Percentiles rank a stretch among this genome's conserved stretches.
Evolutionary conservation across 2,797 vertebrate genomes (phyloP).

Genomic region (Enteromius argenteus): DNA sequence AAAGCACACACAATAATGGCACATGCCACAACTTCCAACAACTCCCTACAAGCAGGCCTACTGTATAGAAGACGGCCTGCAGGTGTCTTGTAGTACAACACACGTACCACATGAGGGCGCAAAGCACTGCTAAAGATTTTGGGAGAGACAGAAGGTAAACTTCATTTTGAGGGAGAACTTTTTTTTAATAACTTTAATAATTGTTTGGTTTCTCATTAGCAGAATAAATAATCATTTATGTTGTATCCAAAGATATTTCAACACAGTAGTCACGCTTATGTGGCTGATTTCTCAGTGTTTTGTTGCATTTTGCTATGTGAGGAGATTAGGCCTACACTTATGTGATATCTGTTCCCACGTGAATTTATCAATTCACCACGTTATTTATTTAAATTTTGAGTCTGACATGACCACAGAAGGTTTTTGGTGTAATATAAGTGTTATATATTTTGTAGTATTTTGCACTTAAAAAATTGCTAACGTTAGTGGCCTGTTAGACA

Average conservation of each 20-base stretch:
- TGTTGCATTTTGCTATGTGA: not conserved
- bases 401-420: not conserved
- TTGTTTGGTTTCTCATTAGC: not conserved
- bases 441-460: not conserved
- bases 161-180: not conserved
- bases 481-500: not conserved
- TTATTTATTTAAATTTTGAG: not conserved
- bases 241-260: not conserved
- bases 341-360: not conserved
- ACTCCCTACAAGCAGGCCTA: not conserved
- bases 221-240: not conserved
- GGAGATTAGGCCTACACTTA: not conserved
- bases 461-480: not conserved
- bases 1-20: not conserved
- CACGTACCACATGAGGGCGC: conserved; percentile 52
- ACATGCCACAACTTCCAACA: not conserved
- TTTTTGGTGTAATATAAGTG: not conserved
- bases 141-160: not conserved
- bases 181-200: not conserved
- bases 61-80: not conserved
- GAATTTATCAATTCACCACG: not conserved
- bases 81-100: conserved; percentile 32
- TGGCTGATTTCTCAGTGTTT: not conserved
- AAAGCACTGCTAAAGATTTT: conserved; percentile 10
- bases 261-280: not conserved